phyloP scores from a whole-genome alignment of 2,113 vertebrate species.

The Ciconia maguari region DNA sequence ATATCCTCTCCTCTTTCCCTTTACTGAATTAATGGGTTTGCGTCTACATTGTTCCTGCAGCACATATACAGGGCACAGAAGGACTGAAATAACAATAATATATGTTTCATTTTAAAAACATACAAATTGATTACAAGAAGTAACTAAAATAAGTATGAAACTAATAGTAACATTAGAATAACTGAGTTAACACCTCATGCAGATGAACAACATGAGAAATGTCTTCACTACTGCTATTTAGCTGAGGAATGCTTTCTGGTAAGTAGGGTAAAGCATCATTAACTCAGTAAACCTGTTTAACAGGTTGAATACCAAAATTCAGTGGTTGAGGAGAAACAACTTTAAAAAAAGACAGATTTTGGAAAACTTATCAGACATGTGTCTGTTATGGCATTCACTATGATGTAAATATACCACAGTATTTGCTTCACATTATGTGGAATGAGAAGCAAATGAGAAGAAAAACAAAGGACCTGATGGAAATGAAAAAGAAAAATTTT shows the following conservation, averaged over 20 bases:
- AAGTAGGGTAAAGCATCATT: not conserved
- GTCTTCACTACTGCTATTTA: not conserved
- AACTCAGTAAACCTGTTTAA: not conserved
- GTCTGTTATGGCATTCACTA: not conserved
- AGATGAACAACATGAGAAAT: not conserved
- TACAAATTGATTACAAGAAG: fast-evolving
- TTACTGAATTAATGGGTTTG: fast-evolving
- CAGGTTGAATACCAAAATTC: not conserved
- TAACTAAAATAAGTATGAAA: not conserved
- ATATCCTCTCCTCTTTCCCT: not conserved
- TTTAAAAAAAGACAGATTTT: not conserved
- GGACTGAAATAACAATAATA: not conserved
- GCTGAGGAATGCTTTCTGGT: not conserved
- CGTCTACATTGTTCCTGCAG: not conserved
- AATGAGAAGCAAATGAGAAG: not conserved
- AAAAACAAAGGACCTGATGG: not conserved
- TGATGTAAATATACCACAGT: not conserved
- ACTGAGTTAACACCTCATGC: not conserved
- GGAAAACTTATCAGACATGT: not conserved
- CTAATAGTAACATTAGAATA: not conserved
- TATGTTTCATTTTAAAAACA: not conserved
- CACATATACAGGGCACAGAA: not conserved
- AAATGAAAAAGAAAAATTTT: not conserved
- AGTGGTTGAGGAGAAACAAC: not conserved
- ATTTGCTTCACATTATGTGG: not conserved